phyloP scores from a whole-genome alignment of 2,113 vertebrate genomes.

The Lycocorax pyrrhopterus region DNA sequence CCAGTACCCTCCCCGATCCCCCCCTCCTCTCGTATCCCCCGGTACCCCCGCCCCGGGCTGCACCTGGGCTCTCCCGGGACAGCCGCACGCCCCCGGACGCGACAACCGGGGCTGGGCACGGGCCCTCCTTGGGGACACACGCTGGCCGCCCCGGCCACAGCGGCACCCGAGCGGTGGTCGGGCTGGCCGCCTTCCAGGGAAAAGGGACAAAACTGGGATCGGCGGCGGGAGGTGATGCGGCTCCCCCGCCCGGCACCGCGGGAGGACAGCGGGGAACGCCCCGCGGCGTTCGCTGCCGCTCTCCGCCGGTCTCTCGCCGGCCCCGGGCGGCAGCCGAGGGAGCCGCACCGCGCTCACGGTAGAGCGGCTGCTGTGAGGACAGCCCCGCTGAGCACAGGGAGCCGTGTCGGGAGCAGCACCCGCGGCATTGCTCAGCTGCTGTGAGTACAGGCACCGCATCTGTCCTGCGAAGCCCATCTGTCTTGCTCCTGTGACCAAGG shows the following conservation, averaged over 20 bases:
- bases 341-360: neutral
- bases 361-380: neutral
- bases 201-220: rapidly evolving
- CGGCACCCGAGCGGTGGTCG: neutral
- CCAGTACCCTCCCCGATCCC: no score
- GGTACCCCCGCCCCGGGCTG: neutral
- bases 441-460: neutral
- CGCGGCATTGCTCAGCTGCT: rapidly evolving
- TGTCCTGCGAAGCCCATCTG: neutral
- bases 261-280: neutral
- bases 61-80: neutral
- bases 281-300: neutral
- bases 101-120: neutral
- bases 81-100: neutral
- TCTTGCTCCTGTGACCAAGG: neutral
- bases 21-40: neutral
- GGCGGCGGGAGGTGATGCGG: neutral
- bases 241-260: neutral
- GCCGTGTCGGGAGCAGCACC: neutral
- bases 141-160: neutral
- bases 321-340: neutral
- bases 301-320: neutral
- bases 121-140: neutral
- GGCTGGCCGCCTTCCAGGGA: neutral
- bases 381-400: neutral